Evolutionary conservation across 2,797 vertebrate genomes (phyloP).

Genomic region (Crocidura indochinensis): DNA sequence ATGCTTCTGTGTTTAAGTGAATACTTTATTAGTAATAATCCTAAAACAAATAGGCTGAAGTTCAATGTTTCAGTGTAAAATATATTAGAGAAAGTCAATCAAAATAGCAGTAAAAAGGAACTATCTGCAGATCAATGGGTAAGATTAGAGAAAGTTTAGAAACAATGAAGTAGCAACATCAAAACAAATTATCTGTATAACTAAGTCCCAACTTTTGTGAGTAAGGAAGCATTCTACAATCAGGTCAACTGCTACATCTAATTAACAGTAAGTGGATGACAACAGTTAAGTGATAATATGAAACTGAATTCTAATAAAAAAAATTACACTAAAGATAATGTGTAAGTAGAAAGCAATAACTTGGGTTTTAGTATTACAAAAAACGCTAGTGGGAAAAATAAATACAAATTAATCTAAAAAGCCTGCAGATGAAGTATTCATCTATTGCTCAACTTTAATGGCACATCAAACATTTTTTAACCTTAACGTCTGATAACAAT

Average conservation of each 20-base stretch:
- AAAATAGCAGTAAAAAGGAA: neutral
- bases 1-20: neutral
- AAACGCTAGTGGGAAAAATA: constrained; percentile 19
- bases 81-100: neutral
- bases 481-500: neutral
- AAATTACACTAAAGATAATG: neutral
- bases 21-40: neutral
- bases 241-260: constrained; percentile 43
- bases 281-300: neutral
- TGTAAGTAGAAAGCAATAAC: neutral
- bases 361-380: neutral
- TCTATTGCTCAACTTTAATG: neutral
- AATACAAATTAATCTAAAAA: neutral
- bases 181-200: neutral
- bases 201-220: neutral
- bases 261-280: neutral
- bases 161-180: neutral
- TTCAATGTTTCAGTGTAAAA: too few relatives aligned
- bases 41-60: too few relatives aligned
- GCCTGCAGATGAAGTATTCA: neutral
- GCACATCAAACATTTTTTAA: neutral
- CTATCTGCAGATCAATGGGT: neutral
- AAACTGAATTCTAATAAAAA: neutral
- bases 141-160: neutral
- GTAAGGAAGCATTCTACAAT: neutral